Base-by-base conservation (phyloP, 2,888 invertebrate genomes). In the Papilio elwesi region DNA sequence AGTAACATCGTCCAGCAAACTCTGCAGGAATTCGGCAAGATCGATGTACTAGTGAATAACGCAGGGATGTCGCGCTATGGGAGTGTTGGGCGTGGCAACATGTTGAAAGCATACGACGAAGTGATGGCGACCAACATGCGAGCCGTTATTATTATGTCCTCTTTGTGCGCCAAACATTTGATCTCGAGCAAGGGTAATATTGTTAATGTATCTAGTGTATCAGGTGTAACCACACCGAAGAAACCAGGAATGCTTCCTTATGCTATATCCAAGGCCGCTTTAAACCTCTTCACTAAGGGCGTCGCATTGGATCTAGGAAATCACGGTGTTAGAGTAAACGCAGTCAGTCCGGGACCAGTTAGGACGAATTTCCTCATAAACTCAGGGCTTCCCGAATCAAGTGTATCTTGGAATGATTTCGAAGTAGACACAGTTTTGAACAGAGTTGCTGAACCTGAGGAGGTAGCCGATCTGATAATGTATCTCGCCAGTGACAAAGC, bases 121-220 rank as follows among this genome's bases (percentile, higher is more conserved):
- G 91, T 97, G 53, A 97, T 99, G 95, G 96, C 97, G 78, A 95
- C 96, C 13, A 99, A 99, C 88, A 96, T 98, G 26, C 95, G 98
- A 78, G 94, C 96, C 5, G 90, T 96, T 63, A 97, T 96, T 83
- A 94, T 96, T 59, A 88, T 98, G 77, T 98, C 97, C 0, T 96
- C 96, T 94, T 86, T 98, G 76, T 97, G 97, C 65, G 96, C 97
- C 0, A 98, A 98, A 3, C 95, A 98, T 90, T 93, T 99, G 49
- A 94, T 97, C 13, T 94, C 95, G 87, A 94, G 95, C 0, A 96
- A 97, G 87, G 98, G 98, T 36, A 97, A 95, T 79, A 95, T 98
- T 78, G 97, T 99, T 0, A 99, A 99, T 87, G 97, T 99, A 0
- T 98, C 98, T n/a, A 98, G 98, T 86, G 97, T 98, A 4, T 97